Percentiles rank a stretch among this genome's conserved stretches.
phyloP scores from a whole-genome alignment of 2,797 vertebrate genomes.

The Sebastes elongatus region DNA sequence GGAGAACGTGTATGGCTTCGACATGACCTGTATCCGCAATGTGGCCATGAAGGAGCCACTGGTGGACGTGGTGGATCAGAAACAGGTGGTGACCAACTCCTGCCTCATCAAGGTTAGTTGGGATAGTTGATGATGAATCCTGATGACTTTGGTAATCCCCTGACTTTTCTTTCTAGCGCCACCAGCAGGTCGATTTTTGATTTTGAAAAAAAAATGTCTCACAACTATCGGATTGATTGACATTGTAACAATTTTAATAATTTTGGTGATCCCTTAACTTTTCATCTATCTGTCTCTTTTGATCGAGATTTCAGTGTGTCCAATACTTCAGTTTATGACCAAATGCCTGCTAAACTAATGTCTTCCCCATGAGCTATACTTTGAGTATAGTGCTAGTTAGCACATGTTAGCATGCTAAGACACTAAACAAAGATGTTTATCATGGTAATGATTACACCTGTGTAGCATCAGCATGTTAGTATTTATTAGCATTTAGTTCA shows the following conservation, averaged over 20 bases:
- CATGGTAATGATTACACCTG: not conserved
- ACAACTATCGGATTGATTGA: not conserved
- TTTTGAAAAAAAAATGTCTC: not conserved
- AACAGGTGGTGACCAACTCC: slow-evolving; percentile 98
- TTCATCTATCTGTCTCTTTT: not conserved
- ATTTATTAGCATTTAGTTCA: too few species aligned
- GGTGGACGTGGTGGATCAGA: slow-evolving; percentile 96
- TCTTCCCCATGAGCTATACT: too few species aligned
- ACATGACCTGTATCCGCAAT: slow-evolving; percentile 98
- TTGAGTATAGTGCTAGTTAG: too few species aligned
- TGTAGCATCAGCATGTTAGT: not conserved
- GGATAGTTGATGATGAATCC: not conserved
- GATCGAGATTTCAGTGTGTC: not conserved
- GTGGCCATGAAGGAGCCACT: slow-evolving; percentile 97
- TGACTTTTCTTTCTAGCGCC: not conserved
- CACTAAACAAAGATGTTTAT: not conserved
- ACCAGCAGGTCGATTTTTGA: not conserved
- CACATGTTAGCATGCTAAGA: not conserved
- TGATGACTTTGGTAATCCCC: not conserved
- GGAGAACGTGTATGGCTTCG: slow-evolving; percentile 99
- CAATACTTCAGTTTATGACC: not conserved
- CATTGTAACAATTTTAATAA: not conserved
- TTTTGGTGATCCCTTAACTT: not conserved
- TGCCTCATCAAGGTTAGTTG: slow-evolving; percentile 95
- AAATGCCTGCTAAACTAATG: not conserved